These are phyloP conservation scores for Homarus gammarus DNA, from an alignment of 2,888 invertebrate species.

Conservation along the genomic window DNA sequence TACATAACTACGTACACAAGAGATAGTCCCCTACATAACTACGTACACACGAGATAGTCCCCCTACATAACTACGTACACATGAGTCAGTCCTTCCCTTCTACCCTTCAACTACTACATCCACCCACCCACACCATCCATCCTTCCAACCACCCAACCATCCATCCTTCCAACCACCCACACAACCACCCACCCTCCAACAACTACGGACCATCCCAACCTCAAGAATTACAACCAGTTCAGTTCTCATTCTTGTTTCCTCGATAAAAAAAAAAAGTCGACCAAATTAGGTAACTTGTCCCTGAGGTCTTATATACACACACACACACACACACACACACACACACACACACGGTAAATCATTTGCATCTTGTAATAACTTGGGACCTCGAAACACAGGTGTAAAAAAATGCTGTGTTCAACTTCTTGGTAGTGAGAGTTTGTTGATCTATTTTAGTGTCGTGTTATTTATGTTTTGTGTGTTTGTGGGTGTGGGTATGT, in stretches of 20 bases:
- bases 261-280: constrained; percentile 42
- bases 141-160: background rate
- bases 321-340: no score
- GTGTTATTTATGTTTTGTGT: no score
- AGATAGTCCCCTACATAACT: no score
- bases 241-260: constrained; percentile 32
- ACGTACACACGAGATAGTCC: no score
- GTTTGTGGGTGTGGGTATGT: no score
- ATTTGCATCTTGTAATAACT: constrained; percentile 67
- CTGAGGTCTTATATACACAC: constrained; percentile 9
- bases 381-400: constrained; percentile 51
- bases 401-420: constrained; percentile 41
- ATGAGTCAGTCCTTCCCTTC: background rate
- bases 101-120: background rate
- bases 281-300: constrained; percentile 59
- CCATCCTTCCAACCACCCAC: background rate
- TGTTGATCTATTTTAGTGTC: no score
- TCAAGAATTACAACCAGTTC: background rate
- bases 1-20: no score
- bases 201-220: background rate
- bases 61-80: no score
- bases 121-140: background rate
- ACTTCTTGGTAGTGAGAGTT: constrained; percentile 6
- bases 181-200: background rate
- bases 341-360: constrained; percentile 45